A percentile compares a stretch with the other conserved stretches of the same genome.
Conservation (phyloP, 2,888 invertebrate species). For the Dorcus hopei region DNA sequence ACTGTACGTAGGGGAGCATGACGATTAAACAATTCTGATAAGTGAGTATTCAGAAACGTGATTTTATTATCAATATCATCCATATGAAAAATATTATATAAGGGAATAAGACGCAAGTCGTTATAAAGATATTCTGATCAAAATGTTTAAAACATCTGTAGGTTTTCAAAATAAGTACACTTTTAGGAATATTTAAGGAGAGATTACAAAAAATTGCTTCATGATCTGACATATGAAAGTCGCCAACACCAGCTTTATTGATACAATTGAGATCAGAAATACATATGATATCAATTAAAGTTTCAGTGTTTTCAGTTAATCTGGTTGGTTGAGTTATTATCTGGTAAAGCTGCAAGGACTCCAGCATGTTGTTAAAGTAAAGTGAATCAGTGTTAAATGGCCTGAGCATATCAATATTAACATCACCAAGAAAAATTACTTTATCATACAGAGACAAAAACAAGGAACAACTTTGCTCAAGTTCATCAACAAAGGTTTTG, state of each 20-base stretch:
- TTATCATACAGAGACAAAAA: background rate
- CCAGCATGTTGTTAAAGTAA: background rate
- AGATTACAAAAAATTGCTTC: background rate
- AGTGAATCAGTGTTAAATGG: background rate
- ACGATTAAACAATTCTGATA: background rate
- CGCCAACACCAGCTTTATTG: background rate
- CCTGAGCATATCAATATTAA: background rate
- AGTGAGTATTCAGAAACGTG: background rate
- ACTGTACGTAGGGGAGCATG: background rate
- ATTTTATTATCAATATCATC: background rate
- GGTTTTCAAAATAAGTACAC: no score
- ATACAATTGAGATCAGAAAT: background rate
- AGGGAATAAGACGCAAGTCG: conserved; percentile 1
- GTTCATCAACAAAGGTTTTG: background rate
- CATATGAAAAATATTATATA: conserved; percentile 1
- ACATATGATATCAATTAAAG: conserved; percentile 1
- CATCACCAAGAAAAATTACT: background rate
- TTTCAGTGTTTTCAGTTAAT: background rate
- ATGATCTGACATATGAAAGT: background rate
- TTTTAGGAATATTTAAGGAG: no score
- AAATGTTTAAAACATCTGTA: background rate
- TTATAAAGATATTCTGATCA: background rate
- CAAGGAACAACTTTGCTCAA: background rate
- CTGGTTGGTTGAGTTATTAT: background rate
- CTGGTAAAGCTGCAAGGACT: background rate